These are phyloP conservation scores for Ichneumoninae sp. DNA, from an alignment of 2,888 invertebrate genomes.

Conservation along the genomic window DNA sequence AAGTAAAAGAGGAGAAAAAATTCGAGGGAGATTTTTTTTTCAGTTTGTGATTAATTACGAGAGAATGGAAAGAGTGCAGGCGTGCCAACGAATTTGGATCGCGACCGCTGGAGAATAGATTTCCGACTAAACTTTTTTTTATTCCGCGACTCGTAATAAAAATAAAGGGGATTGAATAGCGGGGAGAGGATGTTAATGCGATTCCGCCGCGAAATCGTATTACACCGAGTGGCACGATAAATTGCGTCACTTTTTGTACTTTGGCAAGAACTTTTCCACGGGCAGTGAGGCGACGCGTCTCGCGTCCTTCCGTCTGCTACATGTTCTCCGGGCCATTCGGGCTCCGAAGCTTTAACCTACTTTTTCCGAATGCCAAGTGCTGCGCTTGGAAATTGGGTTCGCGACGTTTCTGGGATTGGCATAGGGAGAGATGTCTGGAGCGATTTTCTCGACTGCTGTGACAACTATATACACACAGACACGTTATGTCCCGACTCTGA, in stretches of 20 bases:
- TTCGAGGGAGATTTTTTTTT: neutral
- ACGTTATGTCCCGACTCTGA: neutral
- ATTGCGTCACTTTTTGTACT: slow-evolving; percentile 41
- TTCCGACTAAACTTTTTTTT: neutral
- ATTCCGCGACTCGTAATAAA: neutral
- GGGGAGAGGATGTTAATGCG: neutral
- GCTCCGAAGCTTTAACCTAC: slow-evolving; percentile 57
- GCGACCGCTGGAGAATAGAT: neutral
- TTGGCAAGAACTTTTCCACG: slow-evolving; percentile 53
- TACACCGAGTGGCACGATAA: slow-evolving; percentile 15
- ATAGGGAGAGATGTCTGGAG: slow-evolving; percentile 25
- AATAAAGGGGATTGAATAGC: slow-evolving; percentile 7
- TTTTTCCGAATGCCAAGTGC: slow-evolving; percentile 54
- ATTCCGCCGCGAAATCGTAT: slow-evolving; percentile 12
- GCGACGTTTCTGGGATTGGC: slow-evolving; percentile 53
- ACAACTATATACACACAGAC: neutral
- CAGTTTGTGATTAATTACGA: neutral
- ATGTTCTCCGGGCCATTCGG: slow-evolving; percentile 35
- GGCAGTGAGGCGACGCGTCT: slow-evolving; percentile 46
- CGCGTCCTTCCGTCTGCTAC: slow-evolving; percentile 9
- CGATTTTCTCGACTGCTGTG: slow-evolving; percentile 16
- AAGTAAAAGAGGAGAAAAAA: slow-evolving; percentile 8
- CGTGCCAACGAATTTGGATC: neutral
- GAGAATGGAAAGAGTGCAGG: neutral
- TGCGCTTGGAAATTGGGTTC: slow-evolving; percentile 43